Percentiles rank a stretch among this genome's conserved stretches.
These are phyloP conservation scores for Polia nebulosa DNA, from an alignment of 2,888 invertebrate species.

Conservation along the genomic window DNA sequence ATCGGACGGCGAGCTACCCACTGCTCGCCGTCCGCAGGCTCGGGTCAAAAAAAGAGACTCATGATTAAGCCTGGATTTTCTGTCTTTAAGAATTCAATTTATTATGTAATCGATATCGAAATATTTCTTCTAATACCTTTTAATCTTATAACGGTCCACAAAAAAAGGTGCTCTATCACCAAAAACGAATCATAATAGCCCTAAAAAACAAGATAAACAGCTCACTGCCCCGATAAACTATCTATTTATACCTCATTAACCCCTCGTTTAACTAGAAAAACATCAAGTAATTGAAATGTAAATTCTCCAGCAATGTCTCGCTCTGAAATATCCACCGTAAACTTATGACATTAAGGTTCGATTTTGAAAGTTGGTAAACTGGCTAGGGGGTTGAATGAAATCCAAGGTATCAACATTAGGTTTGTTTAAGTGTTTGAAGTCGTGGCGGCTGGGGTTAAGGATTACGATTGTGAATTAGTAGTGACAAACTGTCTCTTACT, in stretches of 20 bases:
- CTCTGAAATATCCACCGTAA: constrained; percentile 16
- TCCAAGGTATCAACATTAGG: constrained; percentile 34
- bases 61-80: no score
- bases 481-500: not conserved
- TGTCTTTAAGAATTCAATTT: no score
- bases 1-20: no score
- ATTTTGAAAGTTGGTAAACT: constrained; percentile 3
- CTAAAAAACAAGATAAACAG: constrained; percentile 9
- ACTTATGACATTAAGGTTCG: not conserved
- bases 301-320: constrained; percentile 55
- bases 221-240: constrained; percentile 27
- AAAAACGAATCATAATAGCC: not conserved
- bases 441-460: constrained; percentile 12
- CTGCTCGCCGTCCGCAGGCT: no score
- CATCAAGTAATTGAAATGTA: constrained; percentile 69
- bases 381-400: constrained; percentile 35
- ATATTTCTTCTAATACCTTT: no score
- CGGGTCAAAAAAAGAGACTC: no score
- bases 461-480: constrained; percentile 30
- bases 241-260: constrained; percentile 21
- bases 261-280: constrained; percentile 59
- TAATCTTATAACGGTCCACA: no score
- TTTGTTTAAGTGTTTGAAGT: constrained; percentile 28
- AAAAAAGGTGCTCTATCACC: not conserved
- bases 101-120: no score